Evolutionary conservation across 37 sponge, comb jelly and placozoan genomes (phyloP).

Genomic region (Mnemiopsis leidyi): DNA sequence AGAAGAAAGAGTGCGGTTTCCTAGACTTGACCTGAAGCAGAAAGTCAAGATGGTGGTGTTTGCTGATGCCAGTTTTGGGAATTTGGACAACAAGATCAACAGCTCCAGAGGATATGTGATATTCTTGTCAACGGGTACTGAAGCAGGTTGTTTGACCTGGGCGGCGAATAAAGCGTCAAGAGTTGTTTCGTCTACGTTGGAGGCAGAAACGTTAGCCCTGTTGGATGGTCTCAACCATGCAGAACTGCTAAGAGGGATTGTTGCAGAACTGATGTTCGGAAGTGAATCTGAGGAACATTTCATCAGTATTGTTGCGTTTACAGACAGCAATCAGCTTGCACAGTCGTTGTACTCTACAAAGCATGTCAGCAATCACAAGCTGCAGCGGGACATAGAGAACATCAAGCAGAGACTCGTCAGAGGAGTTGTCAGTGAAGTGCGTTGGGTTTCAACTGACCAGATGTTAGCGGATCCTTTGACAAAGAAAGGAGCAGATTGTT

Average conservation of each 20-base stretch:
- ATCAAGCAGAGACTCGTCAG: neutral
- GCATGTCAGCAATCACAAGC: neutral
- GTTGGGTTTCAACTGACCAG: neutral
- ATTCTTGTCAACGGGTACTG: neutral
- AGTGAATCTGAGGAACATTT: neutral
- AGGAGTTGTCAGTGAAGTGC: neutral
- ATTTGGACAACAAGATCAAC: neutral
- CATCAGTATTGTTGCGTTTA: neutral
- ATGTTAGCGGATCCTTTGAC: conserved; percentile 5
- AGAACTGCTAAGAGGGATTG: neutral
- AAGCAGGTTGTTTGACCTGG: neutral
- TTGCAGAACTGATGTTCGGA: conserved; percentile 12
- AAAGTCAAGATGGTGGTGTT: neutral
- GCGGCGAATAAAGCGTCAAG: neutral
- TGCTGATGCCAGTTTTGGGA: neutral
- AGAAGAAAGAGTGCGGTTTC: no score
- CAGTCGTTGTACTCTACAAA: neutral
- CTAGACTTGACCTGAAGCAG: neutral
- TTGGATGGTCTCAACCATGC: neutral
- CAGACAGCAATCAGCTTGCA: neutral
- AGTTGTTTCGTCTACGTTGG: neutral
- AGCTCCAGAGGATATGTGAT: neutral
- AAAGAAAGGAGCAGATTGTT: neutral
- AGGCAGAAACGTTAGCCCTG: neutral
- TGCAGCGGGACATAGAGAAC: neutral